Evolutionary conservation across 2,888 invertebrate genomes (phyloP), one percentile per base, ranked within the genome.

Genomic region (Thyatira batis): DNA sequence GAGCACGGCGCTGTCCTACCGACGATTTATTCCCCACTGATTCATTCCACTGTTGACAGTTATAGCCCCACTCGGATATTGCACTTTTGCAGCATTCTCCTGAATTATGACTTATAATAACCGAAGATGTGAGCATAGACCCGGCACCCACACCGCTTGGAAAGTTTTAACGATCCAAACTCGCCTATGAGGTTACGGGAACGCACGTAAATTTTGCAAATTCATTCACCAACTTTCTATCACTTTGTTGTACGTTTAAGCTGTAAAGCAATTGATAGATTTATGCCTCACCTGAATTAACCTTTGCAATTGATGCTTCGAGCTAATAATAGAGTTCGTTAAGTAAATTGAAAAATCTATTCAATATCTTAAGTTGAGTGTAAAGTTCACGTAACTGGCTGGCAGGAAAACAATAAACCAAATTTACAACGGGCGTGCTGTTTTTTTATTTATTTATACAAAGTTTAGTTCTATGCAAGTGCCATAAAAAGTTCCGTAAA

Each of bases 41-140:
- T 90, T 91, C 89, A 89, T 90, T 83, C 78, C 71, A 63, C 73
- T 71, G 87, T 78, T 86, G 88, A 89, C 88, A 86, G 85, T 87
- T 87, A 87, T 87, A 84, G 89, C 86, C 74, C 73, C 63, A 78
- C 74, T 82, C 82, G 84, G 85, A 88, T 89, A 88, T 88, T 89
- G 87, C 87, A 86, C 88, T 87, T 85, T 85, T 88, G 87, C 85
- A 73, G 28, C 39, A 30, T 39, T 39, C 80, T 81, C 51, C 75
- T 86, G 82, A 87, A 85, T 82, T 86, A 87, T 87, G 69, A 69
- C 66, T 78, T 79, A 84, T 83, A 85, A 86, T 85, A 85, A 80
- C 80, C 65, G 78, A 80, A 76, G 82, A 82, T 48, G 48, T 48
- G 28, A 27, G 27, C 39, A 8, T 17, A 48, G 27, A 17, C 13